Evolutionary conservation across 2,888 invertebrate species (phyloP), one percentile per base, ranked within the genome.

Genomic region (Caenorhabditis becei): DNA sequence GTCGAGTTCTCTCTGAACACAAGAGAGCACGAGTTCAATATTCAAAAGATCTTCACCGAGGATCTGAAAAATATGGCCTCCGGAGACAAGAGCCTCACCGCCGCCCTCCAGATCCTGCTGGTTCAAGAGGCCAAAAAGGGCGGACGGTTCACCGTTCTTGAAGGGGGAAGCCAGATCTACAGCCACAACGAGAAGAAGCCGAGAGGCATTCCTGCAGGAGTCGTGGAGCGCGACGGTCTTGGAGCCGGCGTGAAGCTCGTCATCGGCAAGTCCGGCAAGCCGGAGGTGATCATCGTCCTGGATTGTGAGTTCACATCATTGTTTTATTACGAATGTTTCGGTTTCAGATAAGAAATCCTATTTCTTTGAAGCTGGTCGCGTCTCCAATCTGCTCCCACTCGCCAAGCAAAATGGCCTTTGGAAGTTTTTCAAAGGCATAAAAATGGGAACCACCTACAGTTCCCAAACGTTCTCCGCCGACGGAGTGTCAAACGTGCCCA

Each of bases 261-360:
- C 0, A 16, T 5, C 0, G 70, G 70, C 53, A 8, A 1, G 0
- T 4, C 41, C 0, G 35, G 24, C 16, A 54, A 41, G 4, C 51
- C 51, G 7, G 35, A 49, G 0, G 61, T 41, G 4, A 61, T 53
- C 11, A 1, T 71, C 1, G 20, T 71, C 5, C 0, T 62, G 1
- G 61, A 71, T 10, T 54, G 70, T 70, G 20, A 70, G 61, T 58
- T 58, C 18, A 18, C 16, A 41, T 41, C 18, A 41, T 20, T 23
- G 24, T 37, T 8, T 41, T 11, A 37, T 10, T 11, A 41, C 14
- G n/a, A n/a, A n/a, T n/a, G n/a, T 0, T 18, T 14, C 20, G 18
- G 4, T 70, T 70, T 51, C 70, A 70, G 70, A 54, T 32, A 71
- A 71, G 18, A 41, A n/a, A 1, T 44, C 26, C 7, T 18, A 54